Percentiles rank a stretch among this genome's conserved stretches.
These are phyloP conservation scores for Hydropsyche tenuis DNA, from an alignment of 1,140 invertebrate genomes.

Conservation along the genomic window DNA sequence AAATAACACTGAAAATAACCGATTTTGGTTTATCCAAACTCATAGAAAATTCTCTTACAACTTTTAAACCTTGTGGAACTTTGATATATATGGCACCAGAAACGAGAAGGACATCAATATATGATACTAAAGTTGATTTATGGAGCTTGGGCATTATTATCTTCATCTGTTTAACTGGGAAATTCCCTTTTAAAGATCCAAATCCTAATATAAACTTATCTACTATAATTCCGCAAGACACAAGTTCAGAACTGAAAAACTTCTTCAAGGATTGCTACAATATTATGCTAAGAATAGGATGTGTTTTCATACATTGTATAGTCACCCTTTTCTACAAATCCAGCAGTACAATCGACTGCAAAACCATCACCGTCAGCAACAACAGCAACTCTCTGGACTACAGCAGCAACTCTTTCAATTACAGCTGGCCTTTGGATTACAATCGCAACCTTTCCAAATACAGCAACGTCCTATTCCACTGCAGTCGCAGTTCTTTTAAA, in stretches of 20 bases:
- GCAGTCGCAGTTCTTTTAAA: too few relatives aligned
- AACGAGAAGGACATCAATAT: constrained; percentile 99
- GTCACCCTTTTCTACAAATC: constrained; percentile 86
- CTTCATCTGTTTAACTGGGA: constrained; percentile 98
- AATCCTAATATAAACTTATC: constrained; percentile 97
- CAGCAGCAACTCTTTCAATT: too few relatives aligned
- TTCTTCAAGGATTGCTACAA: constrained; percentile 86
- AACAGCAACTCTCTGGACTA: too few relatives aligned
- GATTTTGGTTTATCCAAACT: constrained; percentile 99
- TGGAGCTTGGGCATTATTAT: constrained; percentile 99
- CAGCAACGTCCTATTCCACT: too few relatives aligned
- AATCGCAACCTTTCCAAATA: too few relatives aligned
- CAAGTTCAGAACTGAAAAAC: constrained; percentile 88
- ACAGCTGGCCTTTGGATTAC: too few relatives aligned
- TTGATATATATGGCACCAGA: constrained; percentile 99
- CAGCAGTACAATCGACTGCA: too few relatives aligned
- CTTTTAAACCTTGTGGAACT: constrained; percentile 97
- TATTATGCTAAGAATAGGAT: constrained; percentile 94
- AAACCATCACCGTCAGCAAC: too few relatives aligned
- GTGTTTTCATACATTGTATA: constrained; percentile 95
- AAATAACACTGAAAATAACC: constrained; percentile 95
- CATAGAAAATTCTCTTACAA: constrained; percentile 98
- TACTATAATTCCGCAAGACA: constrained; percentile 92
- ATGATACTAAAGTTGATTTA: constrained; percentile 98
- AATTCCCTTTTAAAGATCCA: constrained; percentile 97